Percentiles rank a stretch among this genome's conserved stretches.
These are phyloP conservation scores for Eulemur rufifrons DNA, from an alignment of 2,113 vertebrate species.

Conservation along the genomic window DNA sequence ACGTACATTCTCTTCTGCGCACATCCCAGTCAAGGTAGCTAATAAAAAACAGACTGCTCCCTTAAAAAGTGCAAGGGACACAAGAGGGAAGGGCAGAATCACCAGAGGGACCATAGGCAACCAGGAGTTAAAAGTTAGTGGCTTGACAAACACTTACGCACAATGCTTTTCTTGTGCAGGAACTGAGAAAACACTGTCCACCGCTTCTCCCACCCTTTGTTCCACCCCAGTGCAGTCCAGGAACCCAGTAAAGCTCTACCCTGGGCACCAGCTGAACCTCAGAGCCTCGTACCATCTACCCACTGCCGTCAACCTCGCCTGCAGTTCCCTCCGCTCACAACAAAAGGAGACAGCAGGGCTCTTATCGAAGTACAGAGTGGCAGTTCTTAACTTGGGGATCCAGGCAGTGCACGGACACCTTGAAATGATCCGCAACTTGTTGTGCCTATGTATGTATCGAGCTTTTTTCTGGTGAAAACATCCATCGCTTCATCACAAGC, in stretches of 20 bases:
- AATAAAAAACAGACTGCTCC: neutral
- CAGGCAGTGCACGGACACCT: neutral
- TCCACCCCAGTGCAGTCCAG: neutral
- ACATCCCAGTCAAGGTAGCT: neutral
- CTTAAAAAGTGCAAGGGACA: neutral
- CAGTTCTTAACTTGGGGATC: neutral
- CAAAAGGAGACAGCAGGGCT: neutral
- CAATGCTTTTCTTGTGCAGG: neutral
- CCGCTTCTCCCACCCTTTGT: neutral
- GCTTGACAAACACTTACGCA: neutral
- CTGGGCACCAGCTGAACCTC: neutral
- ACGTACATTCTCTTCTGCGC: neutral
- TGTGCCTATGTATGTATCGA: neutral
- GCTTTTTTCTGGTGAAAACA: neutral
- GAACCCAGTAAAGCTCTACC: neutral
- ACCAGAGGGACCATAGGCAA: neutral
- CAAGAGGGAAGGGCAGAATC: neutral
- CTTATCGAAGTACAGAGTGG: neutral
- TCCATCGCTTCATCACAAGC: neutral
- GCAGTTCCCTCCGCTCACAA: neutral
- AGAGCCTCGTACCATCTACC: neutral
- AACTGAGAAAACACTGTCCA: neutral
- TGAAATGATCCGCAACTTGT: neutral
- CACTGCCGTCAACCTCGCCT: neutral
- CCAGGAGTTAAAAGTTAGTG: neutral